Conservation (phyloP, 2,797 vertebrate genomes). For the Tenualosa thibaudeaui region DNA sequence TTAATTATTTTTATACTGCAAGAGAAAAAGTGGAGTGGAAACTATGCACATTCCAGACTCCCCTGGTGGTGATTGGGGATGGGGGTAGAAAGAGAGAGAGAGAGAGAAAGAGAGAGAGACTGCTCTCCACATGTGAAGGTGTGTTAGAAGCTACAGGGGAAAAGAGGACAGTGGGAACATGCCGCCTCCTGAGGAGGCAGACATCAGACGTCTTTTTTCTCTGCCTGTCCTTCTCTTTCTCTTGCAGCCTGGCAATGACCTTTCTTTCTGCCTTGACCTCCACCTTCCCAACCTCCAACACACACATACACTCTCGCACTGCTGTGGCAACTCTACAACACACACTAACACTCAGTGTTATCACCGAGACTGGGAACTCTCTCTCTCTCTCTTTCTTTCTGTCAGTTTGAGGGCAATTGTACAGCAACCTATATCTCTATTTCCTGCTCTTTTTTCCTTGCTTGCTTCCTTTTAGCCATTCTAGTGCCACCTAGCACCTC, state of each 20-base stretch:
- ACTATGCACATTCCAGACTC: constrained; percentile 67
- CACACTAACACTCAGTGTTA: neutral
- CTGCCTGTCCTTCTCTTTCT: neutral
- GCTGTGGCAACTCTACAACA: neutral
- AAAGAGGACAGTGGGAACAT: constrained; percentile 34
- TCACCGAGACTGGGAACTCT: neutral
- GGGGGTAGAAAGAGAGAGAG: neutral
- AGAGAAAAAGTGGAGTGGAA: constrained; percentile 73
- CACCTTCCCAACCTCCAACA: no score
- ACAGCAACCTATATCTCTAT: no score
- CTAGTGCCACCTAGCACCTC: no score
- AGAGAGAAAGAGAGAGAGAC: neutral
- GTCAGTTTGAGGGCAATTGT: neutral
- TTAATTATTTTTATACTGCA: constrained; percentile 74
- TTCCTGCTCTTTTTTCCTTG: neutral
- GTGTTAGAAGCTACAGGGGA: neutral
- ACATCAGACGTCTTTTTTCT: neutral
- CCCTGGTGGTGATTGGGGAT: constrained; percentile 54
- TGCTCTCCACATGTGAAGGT: constrained; percentile 12
- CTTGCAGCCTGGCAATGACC: neutral
- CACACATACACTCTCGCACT: neutral
- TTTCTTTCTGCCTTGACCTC: neutral
- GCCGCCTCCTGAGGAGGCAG: neutral
- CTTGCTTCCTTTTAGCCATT: neutral
- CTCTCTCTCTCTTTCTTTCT: neutral